Percentiles rank a stretch among this genome's conserved stretches.
Evolutionary conservation across 2,797 vertebrate genomes (phyloP).

Genomic region (Lacerta agilis): DNA sequence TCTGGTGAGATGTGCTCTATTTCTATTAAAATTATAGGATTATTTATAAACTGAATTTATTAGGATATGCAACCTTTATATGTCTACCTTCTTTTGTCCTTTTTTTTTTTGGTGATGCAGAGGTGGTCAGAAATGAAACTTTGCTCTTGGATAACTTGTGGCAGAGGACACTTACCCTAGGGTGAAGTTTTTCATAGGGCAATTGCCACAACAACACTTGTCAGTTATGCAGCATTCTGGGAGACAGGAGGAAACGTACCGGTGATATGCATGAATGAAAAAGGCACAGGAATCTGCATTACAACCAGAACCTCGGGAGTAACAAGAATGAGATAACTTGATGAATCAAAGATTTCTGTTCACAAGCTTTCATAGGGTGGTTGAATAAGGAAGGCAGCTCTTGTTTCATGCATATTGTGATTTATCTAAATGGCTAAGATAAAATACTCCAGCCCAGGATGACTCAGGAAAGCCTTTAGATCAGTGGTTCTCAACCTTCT

Average conservation of each 20-base stretch:
- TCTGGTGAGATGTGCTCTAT: background rate
- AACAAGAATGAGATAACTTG: background rate
- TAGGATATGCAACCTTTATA: too few relatives aligned
- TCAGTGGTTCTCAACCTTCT: too few relatives aligned
- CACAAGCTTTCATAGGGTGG: background rate
- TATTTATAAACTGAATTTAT: too few relatives aligned
- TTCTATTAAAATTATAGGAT: too few relatives aligned
- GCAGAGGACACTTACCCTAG: background rate
- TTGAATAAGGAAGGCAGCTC: background rate
- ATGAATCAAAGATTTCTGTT: background rate
- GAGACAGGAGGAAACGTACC: background rate
- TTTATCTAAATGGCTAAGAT: background rate
- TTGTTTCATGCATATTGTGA: background rate
- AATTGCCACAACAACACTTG: background rate
- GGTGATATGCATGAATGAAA: background rate
- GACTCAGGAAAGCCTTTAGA: too few relatives aligned
- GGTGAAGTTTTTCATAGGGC: background rate
- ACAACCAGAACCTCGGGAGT: background rate
- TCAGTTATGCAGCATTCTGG: background rate
- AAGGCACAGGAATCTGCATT: background rate
- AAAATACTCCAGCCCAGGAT: too few relatives aligned
- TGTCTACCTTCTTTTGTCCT: too few relatives aligned
- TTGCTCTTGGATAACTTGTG: background rate
- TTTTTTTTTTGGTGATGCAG: too few relatives aligned
- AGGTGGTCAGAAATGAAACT: background rate